A percentile compares a stretch with the other conserved stretches of the same genome.
phyloP scores from a whole-genome alignment of 2,888 invertebrate genomes.

The Aleiodes leptofemur region DNA sequence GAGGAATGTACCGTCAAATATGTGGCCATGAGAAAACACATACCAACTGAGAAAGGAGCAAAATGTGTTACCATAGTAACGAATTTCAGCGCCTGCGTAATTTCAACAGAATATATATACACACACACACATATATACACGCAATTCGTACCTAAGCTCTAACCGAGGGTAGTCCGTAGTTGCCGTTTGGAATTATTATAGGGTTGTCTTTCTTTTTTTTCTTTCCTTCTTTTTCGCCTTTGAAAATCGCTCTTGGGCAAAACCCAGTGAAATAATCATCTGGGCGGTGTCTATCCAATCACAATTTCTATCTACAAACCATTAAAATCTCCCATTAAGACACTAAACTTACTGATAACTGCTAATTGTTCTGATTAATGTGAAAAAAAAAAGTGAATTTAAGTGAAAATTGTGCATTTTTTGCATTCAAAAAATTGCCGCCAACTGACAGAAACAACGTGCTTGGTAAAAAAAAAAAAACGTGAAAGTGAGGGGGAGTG shows the following conservation, averaged over 20 bases:
- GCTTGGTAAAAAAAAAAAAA: not conserved
- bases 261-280: conserved; percentile 74
- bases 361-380: not conserved
- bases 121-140: conserved; percentile 1
- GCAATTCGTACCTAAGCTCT: not conserved
- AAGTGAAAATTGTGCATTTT: not conserved
- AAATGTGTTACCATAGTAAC: conserved; percentile 71
- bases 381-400: not conserved
- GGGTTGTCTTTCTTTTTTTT: conserved; percentile 66
- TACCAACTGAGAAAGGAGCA: conserved; percentile 36
- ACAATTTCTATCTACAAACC: conserved; percentile 55
- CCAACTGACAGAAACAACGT: not conserved
- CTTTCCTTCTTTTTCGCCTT: conserved; percentile 22
- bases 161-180: conserved; percentile 21
- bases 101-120: not conserved
- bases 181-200: conserved; percentile 53
- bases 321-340: too few relatives aligned
- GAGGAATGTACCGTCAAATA: not conserved
- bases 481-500: conserved; percentile 11
- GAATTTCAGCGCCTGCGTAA: conserved; percentile 57
- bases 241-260: conserved; percentile 60
- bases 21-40: conserved; percentile 29
- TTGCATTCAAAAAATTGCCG: not conserved
- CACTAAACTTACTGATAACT: too few relatives aligned
- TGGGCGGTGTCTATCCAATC: conserved; percentile 77